These are phyloP conservation scores for Nomia melanderi DNA, from an alignment of 1,140 invertebrate genomes.

Conservation along the genomic window DNA sequence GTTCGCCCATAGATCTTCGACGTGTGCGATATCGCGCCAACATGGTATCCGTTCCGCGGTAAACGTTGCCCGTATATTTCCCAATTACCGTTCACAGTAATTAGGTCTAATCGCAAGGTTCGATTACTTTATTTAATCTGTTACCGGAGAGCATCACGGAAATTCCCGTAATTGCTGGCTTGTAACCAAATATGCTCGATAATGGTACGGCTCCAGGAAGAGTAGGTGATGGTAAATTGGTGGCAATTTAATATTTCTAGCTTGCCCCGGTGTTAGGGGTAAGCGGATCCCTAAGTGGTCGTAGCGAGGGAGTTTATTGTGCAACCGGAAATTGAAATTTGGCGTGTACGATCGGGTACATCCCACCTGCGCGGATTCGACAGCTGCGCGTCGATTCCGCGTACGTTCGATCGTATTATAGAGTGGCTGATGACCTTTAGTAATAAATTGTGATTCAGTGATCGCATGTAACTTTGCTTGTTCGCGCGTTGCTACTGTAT, in stretches of 20 bases:
- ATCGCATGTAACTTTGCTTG: too few species aligned
- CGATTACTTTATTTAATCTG: not conserved
- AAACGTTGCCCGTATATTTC: too few species aligned
- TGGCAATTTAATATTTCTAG: conserved; percentile 23
- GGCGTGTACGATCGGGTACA: conserved; percentile 5
- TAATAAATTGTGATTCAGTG: too few species aligned
- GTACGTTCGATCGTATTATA: not conserved
- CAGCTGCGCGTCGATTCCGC: conserved; percentile 52
- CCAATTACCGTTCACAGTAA: not conserved
- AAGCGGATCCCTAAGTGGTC: conserved; percentile 12
- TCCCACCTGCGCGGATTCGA: conserved; percentile 46
- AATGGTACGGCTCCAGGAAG: not conserved
- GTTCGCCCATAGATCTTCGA: conserved; percentile 26
- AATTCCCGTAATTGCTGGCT: not conserved
- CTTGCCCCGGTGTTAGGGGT: not conserved
- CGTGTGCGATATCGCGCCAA: conserved; percentile 20
- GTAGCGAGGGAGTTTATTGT: conserved; percentile 30
- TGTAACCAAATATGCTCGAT: not conserved
- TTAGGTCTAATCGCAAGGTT: not conserved
- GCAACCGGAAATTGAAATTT: conserved; percentile 53
- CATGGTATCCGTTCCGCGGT: too few species aligned
- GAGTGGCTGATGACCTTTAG: too few species aligned
- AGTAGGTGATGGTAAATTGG: conserved; percentile 16
- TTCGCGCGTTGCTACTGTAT: too few species aligned
- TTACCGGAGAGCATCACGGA: not conserved